Conservation (phyloP, 2,888 invertebrate species). For the Fragum sueziense region DNA sequence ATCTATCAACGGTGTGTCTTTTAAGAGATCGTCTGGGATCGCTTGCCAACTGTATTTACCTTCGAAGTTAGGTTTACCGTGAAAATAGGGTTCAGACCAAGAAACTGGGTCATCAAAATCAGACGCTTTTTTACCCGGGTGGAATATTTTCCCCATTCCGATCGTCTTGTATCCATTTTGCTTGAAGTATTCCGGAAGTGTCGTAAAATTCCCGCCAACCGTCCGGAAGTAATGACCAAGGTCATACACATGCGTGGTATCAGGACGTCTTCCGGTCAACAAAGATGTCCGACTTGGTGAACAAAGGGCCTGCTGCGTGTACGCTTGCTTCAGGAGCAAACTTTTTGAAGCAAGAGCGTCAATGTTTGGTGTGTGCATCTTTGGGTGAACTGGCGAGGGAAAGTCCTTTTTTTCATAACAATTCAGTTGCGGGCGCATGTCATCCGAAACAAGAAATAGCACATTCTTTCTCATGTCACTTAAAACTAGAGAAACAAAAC, state of each 20-base stretch:
- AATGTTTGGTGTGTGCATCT: constrained; percentile 66
- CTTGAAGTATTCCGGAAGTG: constrained; percentile 65
- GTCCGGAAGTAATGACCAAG: constrained; percentile 58
- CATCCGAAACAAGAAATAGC: constrained; percentile 50
- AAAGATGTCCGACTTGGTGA: constrained; percentile 62
- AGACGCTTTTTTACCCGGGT: constrained; percentile 63
- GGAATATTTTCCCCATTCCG: constrained; percentile 66
- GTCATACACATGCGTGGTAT: constrained; percentile 63
- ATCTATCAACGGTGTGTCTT: constrained; percentile 89
- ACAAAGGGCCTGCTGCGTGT: constrained; percentile 60
- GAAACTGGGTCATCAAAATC: constrained; percentile 63
- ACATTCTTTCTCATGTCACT: constrained; percentile 38
- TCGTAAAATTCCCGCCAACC: constrained; percentile 65
- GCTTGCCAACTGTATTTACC: constrained; percentile 70
- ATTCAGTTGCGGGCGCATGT: constrained; percentile 62
- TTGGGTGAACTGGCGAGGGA: constrained; percentile 60
- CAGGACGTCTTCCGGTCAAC: constrained; percentile 63
- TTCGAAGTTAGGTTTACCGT: constrained; percentile 86
- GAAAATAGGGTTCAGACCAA: constrained; percentile 43
- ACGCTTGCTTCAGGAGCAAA: constrained; percentile 62
- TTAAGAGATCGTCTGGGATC: constrained; percentile 43
- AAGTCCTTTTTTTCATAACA: constrained; percentile 57
- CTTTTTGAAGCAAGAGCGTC: constrained; percentile 62
- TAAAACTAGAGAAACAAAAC: neutral
- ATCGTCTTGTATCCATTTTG: constrained; percentile 54